Base-by-base conservation (phyloP, 2,888 invertebrate species). In the Perdita meconis region DNA sequence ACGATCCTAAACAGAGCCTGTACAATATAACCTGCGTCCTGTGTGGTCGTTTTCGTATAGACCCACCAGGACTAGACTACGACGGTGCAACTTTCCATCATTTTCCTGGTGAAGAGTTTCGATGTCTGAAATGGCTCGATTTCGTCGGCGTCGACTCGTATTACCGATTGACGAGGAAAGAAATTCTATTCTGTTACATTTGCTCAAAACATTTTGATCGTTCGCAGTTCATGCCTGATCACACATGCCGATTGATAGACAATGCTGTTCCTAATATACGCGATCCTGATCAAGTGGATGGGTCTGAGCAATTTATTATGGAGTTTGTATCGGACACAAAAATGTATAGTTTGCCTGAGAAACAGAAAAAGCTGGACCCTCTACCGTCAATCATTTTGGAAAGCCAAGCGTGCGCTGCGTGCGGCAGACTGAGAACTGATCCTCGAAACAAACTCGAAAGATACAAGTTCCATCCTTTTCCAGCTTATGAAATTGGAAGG, bases 21-120 rank as follows among this genome's bases (percentile, higher is more conserved):
- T 92, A 92, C 60, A 92, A 92, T 71, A 91, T 92, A 71, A 87
- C 89, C 3, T 92, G 92, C 53, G 90, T 91, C 12, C 73, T 92
- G 3, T 92, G 92, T 36, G 87, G 89, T 1, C 87, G 88, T 59
- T 86, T 75, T 36, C 86, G 92, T 12, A 86, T 81, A 66, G 89
- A 92, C 82, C 91, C 92, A 34, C 89, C 91, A 0, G 78, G 30
- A 19, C 34, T 74, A 0, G 85, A 89, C 78, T 90, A 90, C 59
- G 91, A 92, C 71, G 92, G 90, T 3, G 88, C 87, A 22, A 92
- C 92, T 0, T 92, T 92, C 73, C 92, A 92, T 68, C 92, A 92
- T 74, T 92, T 92, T 77, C 92, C 92, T 13, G 92, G 92, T 0
- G 92, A 92, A 71, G 92, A 92, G 75, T 92, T 92, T 64, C 88